Conservation (phyloP, 2,888 invertebrate species). For the Diplazon laetatorius region DNA sequence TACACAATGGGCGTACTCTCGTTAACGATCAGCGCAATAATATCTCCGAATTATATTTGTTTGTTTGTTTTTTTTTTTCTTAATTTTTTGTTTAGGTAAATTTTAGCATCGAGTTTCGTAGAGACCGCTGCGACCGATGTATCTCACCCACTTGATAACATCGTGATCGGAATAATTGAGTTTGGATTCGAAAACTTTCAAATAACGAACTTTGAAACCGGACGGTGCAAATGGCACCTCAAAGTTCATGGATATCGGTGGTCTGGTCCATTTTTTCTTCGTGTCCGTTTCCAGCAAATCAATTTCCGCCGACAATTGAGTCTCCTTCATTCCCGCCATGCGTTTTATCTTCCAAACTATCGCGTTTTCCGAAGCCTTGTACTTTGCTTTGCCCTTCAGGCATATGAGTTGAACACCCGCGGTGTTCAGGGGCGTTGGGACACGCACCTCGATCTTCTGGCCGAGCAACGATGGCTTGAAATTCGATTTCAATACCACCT, state of each 20-base stretch:
- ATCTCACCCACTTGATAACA: conserved; percentile 99
- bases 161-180: conserved; percentile 99
- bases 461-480: conserved; percentile 99
- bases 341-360: conserved; percentile 95
- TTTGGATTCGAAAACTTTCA: conserved; percentile 99
- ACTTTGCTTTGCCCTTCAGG: conserved; percentile 99
- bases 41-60: conserved; percentile 22
- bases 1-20: conserved; percentile 51
- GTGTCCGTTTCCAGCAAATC: conserved; percentile 99
- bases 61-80: too few relatives aligned
- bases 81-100: conserved; percentile 57
- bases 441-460: conserved; percentile 99
- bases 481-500: conserved; percentile 99
- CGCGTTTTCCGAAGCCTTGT: conserved; percentile 99
- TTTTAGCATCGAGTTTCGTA: conserved; percentile 99
- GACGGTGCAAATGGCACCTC: conserved; percentile 99
- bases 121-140: conserved; percentile 99
- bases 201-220: conserved; percentile 99
- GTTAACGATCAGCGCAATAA: conserved; percentile 61
- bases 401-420: conserved; percentile 99
- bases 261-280: conserved; percentile 99
- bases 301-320: conserved; percentile 99
- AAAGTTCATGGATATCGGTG: conserved; percentile 99
- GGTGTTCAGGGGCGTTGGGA: conserved; percentile 99
- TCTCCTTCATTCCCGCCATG: conserved; percentile 99